Base-by-base conservation (phyloP, 1,140 invertebrate species). In the Leptinotarsa texana region DNA sequence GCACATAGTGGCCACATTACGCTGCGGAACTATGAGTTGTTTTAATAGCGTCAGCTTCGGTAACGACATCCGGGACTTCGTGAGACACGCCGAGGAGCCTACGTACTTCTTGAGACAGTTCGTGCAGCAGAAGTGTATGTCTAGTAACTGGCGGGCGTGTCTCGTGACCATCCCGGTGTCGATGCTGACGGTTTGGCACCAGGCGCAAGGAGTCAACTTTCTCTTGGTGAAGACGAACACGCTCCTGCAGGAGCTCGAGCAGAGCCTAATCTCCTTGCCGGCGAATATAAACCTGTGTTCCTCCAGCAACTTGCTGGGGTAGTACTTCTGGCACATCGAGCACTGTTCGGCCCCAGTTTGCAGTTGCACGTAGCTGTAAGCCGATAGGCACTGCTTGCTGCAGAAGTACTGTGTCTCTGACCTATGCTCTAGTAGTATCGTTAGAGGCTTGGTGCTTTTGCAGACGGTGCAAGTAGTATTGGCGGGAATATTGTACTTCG, bases 141-240 rank as follows among this genome's bases (percentile, higher is more conserved):
- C 24, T 0, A 66, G 65, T 22, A 67, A 69, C 18, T 33, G 88
- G 75, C 87, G 85, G 70, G 92, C 90, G 70, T 91, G 89, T 70
- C 91, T 90, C 79, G 93, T 91, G 47, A 98, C 97, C 95, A 98
- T 96, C 83, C 98, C 96, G 84, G 96, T 97, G 86, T 97, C 97
- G 83, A 95, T 96, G 84, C 97, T 98, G 83, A 96, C 96, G 3
- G 96, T 94, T 86, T 96, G 96, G 83, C 96, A 98, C 92, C 93
- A 96, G 78, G 92, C 92, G 83, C 96, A 98, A 0, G 93, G 17
- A 13, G 33, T 21, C 13, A 69, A 15, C 17, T 69, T 69, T 17
- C 42, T 48, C 3, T 69, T 69, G 4, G 27, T 33, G 13, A 69
- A 69, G 11, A 48, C 27, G 21, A 47, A 69, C 22, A 69, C 42